Evolutionary conservation across 1,140 invertebrate genomes (phyloP).

Genomic region (Ceratoteleas bidentatus): DNA sequence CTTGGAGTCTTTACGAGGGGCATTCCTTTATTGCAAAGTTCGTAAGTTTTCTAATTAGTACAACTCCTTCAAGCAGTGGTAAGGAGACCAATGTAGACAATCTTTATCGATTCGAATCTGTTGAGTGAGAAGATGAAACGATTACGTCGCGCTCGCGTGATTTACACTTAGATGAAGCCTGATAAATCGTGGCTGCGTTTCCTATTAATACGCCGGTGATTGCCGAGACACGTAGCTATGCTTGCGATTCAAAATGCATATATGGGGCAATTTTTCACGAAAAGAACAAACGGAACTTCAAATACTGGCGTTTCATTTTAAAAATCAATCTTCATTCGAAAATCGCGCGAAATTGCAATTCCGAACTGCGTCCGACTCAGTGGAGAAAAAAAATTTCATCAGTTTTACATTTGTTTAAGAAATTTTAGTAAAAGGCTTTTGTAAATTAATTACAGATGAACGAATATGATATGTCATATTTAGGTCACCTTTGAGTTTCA

Average conservation of each 20-base stretch:
- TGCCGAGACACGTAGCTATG: neutral
- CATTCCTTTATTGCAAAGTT: slow-evolving; percentile 54
- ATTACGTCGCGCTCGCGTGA: slow-evolving; percentile 7
- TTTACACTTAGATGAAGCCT: slow-evolving; percentile 7
- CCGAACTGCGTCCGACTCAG: too few relatives aligned
- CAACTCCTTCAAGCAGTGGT: slow-evolving; percentile 62
- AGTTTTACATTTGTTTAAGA: too few relatives aligned
- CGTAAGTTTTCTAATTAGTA: slow-evolving; percentile 75
- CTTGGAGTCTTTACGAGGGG: slow-evolving; percentile 42
- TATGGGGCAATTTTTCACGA: too few relatives aligned
- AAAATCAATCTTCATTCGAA: too few relatives aligned
- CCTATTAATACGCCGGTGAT: neutral
- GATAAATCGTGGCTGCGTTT: neutral
- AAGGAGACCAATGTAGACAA: slow-evolving; percentile 29
- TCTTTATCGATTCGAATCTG: slow-evolving; percentile 37
- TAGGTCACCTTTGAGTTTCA: too few relatives aligned
- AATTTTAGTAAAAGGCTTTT: too few relatives aligned
- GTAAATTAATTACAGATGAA: too few relatives aligned
- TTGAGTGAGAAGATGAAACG: slow-evolving; percentile 18
- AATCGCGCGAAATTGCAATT: too few relatives aligned
- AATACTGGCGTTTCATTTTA: too few relatives aligned
- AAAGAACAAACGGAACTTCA: neutral
- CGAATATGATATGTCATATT: too few relatives aligned
- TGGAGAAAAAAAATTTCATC: too few relatives aligned
- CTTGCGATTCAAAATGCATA: neutral